These are phyloP conservation scores for Drosophila anomalata DNA, from an alignment of 2,888 invertebrate species.

Conservation along the genomic window DNA sequence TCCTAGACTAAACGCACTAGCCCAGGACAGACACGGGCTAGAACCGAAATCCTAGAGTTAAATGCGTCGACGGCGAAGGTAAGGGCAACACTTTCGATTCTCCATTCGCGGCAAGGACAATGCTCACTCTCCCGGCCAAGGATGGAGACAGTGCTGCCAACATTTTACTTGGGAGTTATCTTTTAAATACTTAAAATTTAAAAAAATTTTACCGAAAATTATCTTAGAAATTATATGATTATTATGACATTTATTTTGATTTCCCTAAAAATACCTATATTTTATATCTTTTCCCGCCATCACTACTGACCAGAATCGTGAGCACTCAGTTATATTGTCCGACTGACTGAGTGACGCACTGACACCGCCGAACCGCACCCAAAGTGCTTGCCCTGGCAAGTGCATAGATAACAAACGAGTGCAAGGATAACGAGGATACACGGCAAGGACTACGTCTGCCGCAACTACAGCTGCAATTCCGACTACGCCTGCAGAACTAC, in stretches of 20 bases:
- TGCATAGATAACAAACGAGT: slow-evolving; percentile 69
- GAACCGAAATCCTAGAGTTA: slow-evolving; percentile 39
- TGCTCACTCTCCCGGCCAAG: slow-evolving; percentile 29
- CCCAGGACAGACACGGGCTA: slow-evolving; percentile 2
- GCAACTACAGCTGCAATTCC: slow-evolving; percentile 2
- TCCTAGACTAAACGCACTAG: slow-evolving; percentile 23
- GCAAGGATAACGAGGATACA: slow-evolving; percentile 71
- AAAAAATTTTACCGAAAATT: background rate
- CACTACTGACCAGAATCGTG: slow-evolving; percentile 34
- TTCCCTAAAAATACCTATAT: background rate
- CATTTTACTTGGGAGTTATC: background rate
- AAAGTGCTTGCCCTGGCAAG: slow-evolving; percentile 66
- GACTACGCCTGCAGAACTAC: slow-evolving; percentile 21
- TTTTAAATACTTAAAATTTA: background rate
- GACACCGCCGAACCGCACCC: slow-evolving; percentile 18
- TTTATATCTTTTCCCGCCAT: background rate
- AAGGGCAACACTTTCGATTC: slow-evolving; percentile 38
- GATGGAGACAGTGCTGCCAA: background rate
- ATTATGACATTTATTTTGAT: background rate
- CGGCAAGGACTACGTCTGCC: slow-evolving; percentile 27
- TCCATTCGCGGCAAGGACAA: slow-evolving; percentile 65
- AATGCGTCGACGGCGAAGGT: slow-evolving; percentile 54
- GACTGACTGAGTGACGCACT: slow-evolving; percentile 50
- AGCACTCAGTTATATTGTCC: slow-evolving; percentile 75
- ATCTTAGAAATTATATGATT: no score